These are phyloP conservation scores for Bovichtus variegatus DNA, from an alignment of 2,797 vertebrate genomes.

Conservation along the genomic window DNA sequence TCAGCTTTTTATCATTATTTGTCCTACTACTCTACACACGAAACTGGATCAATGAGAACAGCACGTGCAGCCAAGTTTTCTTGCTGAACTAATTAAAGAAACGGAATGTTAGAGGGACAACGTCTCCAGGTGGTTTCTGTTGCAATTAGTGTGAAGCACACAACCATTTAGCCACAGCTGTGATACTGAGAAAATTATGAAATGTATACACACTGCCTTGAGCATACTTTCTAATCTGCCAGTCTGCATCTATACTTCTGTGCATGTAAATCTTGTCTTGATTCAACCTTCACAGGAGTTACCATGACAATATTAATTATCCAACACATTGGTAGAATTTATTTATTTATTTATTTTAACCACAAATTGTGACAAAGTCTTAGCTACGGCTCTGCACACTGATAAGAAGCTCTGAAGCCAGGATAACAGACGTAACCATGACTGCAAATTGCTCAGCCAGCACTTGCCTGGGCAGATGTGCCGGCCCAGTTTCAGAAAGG, in stretches of 20 bases:
- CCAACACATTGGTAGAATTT: neutral
- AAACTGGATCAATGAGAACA: slow-evolving; percentile 68
- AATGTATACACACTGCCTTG: slow-evolving; percentile 15
- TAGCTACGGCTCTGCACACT: slow-evolving; percentile 20
- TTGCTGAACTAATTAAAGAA: slow-evolving; percentile 76
- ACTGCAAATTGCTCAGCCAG: slow-evolving; percentile 50
- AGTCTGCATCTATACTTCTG: slow-evolving; percentile 3
- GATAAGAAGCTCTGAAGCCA: slow-evolving; percentile 34
- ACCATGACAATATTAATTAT: neutral
- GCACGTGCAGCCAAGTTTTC: slow-evolving; percentile 68
- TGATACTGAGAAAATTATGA: slow-evolving; percentile 24
- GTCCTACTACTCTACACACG: slow-evolving; percentile 52
- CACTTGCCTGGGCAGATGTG: slow-evolving; percentile 42
- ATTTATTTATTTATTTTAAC: neutral
- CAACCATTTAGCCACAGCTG: slow-evolving; percentile 54
- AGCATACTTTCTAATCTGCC: slow-evolving; percentile 9
- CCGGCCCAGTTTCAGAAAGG: slow-evolving; percentile 35
- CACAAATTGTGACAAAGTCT: slow-evolving; percentile 12
- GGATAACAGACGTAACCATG: slow-evolving; percentile 49
- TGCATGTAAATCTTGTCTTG: slow-evolving; percentile 3
- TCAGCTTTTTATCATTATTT: slow-evolving; percentile 71
- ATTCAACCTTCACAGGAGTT: slow-evolving; percentile 16
- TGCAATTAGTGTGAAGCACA: slow-evolving; percentile 62
- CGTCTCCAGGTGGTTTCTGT: slow-evolving; percentile 59
- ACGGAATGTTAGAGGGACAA: slow-evolving; percentile 53